Evolutionary conservation across 1,140 invertebrate species (phyloP).

Genomic region (Choristoneura fumiferana): DNA sequence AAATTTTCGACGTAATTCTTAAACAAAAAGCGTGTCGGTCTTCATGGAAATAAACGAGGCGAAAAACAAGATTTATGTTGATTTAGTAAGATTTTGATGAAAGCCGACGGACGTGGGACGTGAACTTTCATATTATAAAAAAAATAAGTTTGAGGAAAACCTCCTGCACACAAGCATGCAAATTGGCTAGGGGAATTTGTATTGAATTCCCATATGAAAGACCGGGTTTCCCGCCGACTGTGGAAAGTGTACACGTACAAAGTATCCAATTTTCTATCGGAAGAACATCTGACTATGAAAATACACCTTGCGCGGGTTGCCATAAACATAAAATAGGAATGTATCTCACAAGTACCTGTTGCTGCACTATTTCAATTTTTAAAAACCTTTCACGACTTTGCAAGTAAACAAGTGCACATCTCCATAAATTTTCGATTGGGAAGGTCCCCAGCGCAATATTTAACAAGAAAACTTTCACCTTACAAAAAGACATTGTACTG

Average conservation of each 20-base stretch:
- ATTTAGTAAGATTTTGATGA: slow-evolving; percentile 26
- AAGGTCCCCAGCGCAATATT: slow-evolving; percentile 35
- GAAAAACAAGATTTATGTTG: slow-evolving; percentile 18
- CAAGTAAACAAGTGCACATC: background rate
- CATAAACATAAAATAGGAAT: no score
- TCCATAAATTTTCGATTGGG: slow-evolving; percentile 3
- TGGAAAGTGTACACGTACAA: background rate
- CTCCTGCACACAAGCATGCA: slow-evolving; percentile 26
- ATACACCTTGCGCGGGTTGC: slow-evolving; percentile 13
- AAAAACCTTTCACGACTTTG: background rate
- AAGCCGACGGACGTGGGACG: slow-evolving; percentile 19
- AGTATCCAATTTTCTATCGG: background rate
- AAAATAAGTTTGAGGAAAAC: slow-evolving; percentile 31
- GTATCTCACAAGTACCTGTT: no score
- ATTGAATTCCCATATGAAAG: slow-evolving; percentile 29
- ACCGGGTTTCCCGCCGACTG: background rate
- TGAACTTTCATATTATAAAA: slow-evolving; percentile 32
- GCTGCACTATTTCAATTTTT: background rate
- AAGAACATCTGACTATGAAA: background rate
- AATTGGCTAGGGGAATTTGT: slow-evolving; percentile 41
- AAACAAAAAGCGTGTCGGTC: slow-evolving; percentile 10
- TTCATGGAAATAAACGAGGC: slow-evolving; percentile 10
- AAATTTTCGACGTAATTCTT: slow-evolving; percentile 6
- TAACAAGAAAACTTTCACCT: slow-evolving; percentile 31
- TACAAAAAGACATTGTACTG: slow-evolving; percentile 27